phyloP scores from a whole-genome alignment of 2,113 vertebrate genomes.

The Corynorhinus townsendii region DNA sequence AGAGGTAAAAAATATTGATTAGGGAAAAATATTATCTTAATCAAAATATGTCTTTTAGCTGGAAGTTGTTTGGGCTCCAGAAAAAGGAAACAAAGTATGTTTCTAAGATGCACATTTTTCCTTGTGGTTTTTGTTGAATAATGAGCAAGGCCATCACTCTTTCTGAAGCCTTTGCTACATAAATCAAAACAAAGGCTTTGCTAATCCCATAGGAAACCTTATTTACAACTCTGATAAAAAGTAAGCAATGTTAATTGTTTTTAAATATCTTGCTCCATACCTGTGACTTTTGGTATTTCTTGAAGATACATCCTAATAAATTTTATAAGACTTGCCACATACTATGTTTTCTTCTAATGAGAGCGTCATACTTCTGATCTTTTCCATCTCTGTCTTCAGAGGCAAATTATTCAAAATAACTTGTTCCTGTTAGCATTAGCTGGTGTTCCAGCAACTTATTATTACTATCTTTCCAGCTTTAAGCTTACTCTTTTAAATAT shows the following conservation, averaged over 20 bases:
- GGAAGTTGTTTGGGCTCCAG: slow-evolving; percentile 72
- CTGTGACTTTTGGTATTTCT: slow-evolving; percentile 66
- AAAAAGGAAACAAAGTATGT: slow-evolving; percentile 73
- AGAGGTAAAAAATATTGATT: slow-evolving; percentile 87
- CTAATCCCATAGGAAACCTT: slow-evolving; percentile 71
- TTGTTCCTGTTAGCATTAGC: slow-evolving; percentile 74
- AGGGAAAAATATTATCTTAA: slow-evolving; percentile 84
- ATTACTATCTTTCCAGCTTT: slow-evolving; percentile 63
- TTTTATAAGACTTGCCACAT: slow-evolving; percentile 69
- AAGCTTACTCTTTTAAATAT: slow-evolving; percentile 76
- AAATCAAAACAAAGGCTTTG: slow-evolving; percentile 73
- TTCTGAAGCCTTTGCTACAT: slow-evolving; percentile 71
- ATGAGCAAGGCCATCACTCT: slow-evolving; percentile 75
- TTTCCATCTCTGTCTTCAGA: slow-evolving; percentile 80
- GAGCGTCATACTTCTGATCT: slow-evolving; percentile 72
- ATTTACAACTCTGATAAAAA: slow-evolving; percentile 65
- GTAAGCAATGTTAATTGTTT: slow-evolving; percentile 55
- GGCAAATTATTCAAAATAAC: slow-evolving; percentile 72
- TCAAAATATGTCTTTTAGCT: slow-evolving; percentile 82
- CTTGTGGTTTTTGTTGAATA: slow-evolving; percentile 79
- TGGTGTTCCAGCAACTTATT: slow-evolving; percentile 73
- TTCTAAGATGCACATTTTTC: slow-evolving; percentile 78
- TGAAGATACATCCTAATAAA: slow-evolving; percentile 61
- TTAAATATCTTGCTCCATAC: slow-evolving; percentile 51
- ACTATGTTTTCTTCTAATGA: slow-evolving; percentile 79